Evolutionary conservation across 2,888 invertebrate genomes (phyloP).

Genomic region (Auanema freiburgensis): DNA sequence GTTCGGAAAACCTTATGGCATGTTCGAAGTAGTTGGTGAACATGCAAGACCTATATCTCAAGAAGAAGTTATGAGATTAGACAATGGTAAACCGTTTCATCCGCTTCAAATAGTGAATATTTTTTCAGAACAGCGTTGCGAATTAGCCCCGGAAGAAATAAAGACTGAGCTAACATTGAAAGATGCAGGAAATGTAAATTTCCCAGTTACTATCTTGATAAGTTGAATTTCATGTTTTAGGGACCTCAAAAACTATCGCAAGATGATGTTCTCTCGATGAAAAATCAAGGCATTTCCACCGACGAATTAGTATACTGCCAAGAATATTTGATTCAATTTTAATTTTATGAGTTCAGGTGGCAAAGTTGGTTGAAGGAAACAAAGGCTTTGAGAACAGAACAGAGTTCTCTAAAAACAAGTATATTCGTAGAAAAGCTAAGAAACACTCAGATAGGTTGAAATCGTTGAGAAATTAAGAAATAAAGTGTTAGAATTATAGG

Average conservation of each 20-base stretch:
- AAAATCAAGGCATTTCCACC: slow-evolving; percentile 38
- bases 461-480: too few relatives aligned
- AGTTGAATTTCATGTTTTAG: slow-evolving; percentile 11
- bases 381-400: slow-evolving; percentile 49
- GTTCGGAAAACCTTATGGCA: slow-evolving; percentile 52
- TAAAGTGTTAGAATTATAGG: too few relatives aligned
- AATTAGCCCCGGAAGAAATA: slow-evolving; percentile 3
- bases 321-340: slow-evolving; percentile 1
- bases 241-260: slow-evolving; percentile 42
- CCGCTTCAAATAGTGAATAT: not conserved
- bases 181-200: slow-evolving; percentile 1
- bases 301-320: slow-evolving; percentile 34
- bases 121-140: not conserved
- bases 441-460: slow-evolving; percentile 82
- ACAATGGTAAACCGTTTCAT: not conserved
- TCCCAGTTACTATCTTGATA: not conserved
- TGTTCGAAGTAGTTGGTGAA: slow-evolving; percentile 50
- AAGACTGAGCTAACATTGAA: not conserved
- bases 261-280: slow-evolving; percentile 47
- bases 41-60: slow-evolving; percentile 24
- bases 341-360: slow-evolving; percentile 36
- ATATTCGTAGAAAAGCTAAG: slow-evolving; percentile 77
- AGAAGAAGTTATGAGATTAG: slow-evolving; percentile 7
- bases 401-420: slow-evolving; percentile 51
- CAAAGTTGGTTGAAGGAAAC: slow-evolving; percentile 54